phyloP scores from a whole-genome alignment of 2,113 vertebrate genomes.

The Orcinus orca region DNA sequence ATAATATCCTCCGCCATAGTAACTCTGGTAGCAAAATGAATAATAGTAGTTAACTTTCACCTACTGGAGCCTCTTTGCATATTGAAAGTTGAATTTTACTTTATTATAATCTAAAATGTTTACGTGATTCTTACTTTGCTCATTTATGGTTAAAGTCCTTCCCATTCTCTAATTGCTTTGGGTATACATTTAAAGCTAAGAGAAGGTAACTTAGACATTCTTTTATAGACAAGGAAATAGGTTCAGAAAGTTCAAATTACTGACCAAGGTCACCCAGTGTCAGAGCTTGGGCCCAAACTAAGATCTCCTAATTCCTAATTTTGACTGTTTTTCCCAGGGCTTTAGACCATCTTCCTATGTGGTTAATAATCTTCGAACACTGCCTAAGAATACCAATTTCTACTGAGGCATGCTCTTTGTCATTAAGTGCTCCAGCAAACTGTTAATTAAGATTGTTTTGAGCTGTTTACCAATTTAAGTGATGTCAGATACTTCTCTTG shows the following conservation, averaged over 20 bases:
- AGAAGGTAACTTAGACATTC: background rate
- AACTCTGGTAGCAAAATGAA: background rate
- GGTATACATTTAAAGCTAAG: background rate
- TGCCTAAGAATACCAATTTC: background rate
- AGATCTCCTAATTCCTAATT: background rate
- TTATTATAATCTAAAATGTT: background rate
- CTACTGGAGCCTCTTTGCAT: background rate
- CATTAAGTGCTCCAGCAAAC: conserved; percentile 43
- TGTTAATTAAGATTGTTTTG: conserved; percentile 64
- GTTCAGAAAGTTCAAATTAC: conserved; percentile 14
- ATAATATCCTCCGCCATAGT: background rate
- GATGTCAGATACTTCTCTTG: conserved; percentile 49
- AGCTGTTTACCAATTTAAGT: conserved; percentile 62
- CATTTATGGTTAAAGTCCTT: background rate
- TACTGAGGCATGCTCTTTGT: conserved; percentile 37
- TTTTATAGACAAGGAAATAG: background rate
- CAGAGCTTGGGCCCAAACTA: background rate
- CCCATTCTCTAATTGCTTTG: background rate
- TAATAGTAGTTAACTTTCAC: background rate
- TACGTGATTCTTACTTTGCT: background rate
- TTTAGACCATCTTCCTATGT: background rate
- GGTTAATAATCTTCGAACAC: background rate
- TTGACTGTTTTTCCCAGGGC: background rate
- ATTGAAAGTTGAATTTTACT: background rate
- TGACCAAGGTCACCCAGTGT: background rate